Base-by-base conservation (phyloP, 2,797 vertebrate genomes). In the Dryobates pubescens region DNA sequence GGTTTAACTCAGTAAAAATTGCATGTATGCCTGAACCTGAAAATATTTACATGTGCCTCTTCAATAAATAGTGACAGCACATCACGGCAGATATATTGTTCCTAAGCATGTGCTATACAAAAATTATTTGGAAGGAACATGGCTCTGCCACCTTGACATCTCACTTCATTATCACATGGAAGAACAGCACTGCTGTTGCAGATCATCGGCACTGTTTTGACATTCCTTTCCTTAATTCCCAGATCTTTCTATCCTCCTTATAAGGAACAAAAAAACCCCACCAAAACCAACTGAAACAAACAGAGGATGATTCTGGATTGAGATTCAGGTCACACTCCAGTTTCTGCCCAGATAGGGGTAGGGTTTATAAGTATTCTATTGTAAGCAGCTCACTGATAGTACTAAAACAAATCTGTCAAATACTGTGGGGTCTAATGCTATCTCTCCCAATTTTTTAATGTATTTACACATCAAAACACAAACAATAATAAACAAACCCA, bases 401-500 rank as follows among this genome's bases (percentile, higher is more conserved):
- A 72, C 23, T 53, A 89, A 86, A 73, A 15, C 15, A 65, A 38
- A 53, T 87, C 58, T 63, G 34, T 63, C 68, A 41, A 82, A 77
- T 49, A n/a, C 27, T 11, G 30, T n/a, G 49, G 27, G 38, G 14
- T 77, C 61, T 72, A 90, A 65, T 47, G 38, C 56, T 69, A 62
- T 64, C 36, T 51, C 34, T 54, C 45, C n/a, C 56, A 56, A 22
- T 73, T 86, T 83, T 74, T 62, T 18, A 41, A 77, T 58, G 47
- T 75, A 76, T 93, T 94, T 93, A 89, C 61, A 86, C 72, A 82
- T 77, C 86, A 75, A 82, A 87, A 80, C 61, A 83, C 61, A 83
- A 95, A 92, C 79, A 92, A 87, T 51, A 82, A 91, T 49, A 96
- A 96, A 93, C 56, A 95, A 90, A 84, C 24, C 23, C 54, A 94